These are phyloP conservation scores for Nibea albiflora DNA, from an alignment of 2,113 vertebrate species.

Conservation along the genomic window DNA sequence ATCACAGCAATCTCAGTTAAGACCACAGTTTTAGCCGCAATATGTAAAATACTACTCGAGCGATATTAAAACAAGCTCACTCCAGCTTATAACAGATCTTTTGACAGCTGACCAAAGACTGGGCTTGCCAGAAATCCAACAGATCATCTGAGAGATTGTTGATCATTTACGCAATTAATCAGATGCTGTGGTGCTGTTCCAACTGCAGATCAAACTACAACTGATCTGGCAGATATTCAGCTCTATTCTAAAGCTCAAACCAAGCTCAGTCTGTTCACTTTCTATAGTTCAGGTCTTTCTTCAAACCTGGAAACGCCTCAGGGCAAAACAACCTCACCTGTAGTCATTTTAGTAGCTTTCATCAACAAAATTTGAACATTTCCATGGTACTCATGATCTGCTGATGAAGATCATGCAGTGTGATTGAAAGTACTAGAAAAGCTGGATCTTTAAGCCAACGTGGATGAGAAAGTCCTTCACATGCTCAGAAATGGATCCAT, in stretches of 20 bases:
- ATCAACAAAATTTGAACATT: neutral
- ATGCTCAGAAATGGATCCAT: neutral
- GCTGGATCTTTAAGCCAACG: neutral
- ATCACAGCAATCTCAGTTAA: neutral
- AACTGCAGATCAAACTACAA: neutral
- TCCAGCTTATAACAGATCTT: neutral
- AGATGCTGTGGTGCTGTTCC: neutral
- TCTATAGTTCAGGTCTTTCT: neutral
- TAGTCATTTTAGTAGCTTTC: neutral
- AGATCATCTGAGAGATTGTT: neutral
- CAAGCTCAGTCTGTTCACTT: neutral
- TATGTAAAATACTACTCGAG: neutral
- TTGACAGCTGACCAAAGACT: neutral
- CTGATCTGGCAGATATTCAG: neutral
- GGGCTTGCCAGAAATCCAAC: neutral
- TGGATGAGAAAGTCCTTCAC: neutral
- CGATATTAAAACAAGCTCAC: neutral
- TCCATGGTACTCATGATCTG: neutral
- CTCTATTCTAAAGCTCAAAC: neutral
- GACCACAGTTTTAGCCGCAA: neutral
- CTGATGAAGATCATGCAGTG: neutral
- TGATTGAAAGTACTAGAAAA: neutral
- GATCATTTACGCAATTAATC: neutral
- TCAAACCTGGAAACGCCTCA: neutral
- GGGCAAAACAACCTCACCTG: neutral